phyloP scores from a whole-genome alignment of 2,797 vertebrate species.

The Microctenopoma lineatum region DNA sequence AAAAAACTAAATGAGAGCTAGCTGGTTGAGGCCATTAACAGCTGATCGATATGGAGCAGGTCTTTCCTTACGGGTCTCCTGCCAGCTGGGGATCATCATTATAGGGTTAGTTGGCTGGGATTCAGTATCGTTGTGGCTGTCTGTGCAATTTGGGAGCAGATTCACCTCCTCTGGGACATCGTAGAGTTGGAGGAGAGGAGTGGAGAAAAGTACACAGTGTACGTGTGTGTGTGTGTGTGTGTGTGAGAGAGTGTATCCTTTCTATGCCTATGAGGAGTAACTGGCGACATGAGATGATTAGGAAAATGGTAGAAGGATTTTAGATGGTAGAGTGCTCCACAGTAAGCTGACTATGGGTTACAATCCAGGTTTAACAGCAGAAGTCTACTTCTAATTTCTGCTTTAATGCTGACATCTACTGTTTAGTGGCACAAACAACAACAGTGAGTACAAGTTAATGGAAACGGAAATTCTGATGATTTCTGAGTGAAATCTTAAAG shows the following conservation, averaged over 20 bases:
- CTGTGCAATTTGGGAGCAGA: constrained; percentile 49
- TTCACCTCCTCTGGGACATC: constrained; percentile 28
- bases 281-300: constrained; percentile 2
- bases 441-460: neutral
- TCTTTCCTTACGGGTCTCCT: constrained; percentile 28
- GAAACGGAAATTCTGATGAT: too few relatives aligned
- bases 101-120: constrained; percentile 30
- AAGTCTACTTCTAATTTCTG: constrained; percentile 18
- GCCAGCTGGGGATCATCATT: constrained; percentile 17
- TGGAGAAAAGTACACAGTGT: constrained; percentile 1
- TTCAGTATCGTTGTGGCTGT: constrained; percentile 23
- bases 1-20: constrained; percentile 5
- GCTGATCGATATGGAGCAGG: constrained; percentile 21
- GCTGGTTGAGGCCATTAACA: constrained; percentile 17
- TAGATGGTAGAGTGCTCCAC: neutral
- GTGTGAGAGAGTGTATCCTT: neutral
- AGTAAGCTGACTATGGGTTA: neutral
- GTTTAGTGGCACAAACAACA: constrained; percentile 35
- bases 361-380: neutral
- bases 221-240: neutral
- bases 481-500: too few relatives aligned
- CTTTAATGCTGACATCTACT: constrained; percentile 61
- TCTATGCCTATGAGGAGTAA: too few relatives aligned
- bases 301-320: constrained; percentile 1
- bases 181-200: constrained; percentile 25